Evolutionary conservation across 1,140 invertebrate genomes (phyloP).

Genomic region (Campoletis sonorensis): DNA sequence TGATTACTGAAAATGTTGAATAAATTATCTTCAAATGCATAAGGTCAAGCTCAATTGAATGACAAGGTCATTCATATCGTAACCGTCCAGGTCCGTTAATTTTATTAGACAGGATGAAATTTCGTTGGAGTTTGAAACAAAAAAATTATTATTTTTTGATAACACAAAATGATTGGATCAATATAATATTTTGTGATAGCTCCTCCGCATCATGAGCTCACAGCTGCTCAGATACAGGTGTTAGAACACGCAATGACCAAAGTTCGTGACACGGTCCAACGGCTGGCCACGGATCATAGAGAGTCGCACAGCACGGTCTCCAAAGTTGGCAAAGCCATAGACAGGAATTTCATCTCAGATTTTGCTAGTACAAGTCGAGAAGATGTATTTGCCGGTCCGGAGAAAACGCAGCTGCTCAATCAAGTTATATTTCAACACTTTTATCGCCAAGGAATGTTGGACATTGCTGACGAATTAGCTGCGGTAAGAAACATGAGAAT

Average conservation of each 20-base stretch:
- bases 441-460: conserved; percentile 93
- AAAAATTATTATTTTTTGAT: too few relatives aligned
- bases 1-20: too few relatives aligned
- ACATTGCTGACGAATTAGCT: conserved; percentile 90
- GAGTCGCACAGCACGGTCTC: conserved; percentile 93
- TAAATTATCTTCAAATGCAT: too few relatives aligned
- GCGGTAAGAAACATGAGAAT: conserved; percentile 70
- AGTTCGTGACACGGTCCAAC: conserved; percentile 85
- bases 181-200: conserved; percentile 74
- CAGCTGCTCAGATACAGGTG: conserved; percentile 81
- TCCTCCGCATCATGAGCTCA: conserved; percentile 80
- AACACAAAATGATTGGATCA: background rate
- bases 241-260: conserved; percentile 83
- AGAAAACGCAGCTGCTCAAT: conserved; percentile 90
- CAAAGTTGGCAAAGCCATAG: conserved; percentile 97
- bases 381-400: conserved; percentile 88
- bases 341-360: conserved; percentile 95
- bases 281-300: conserved; percentile 87
- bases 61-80: too few relatives aligned
- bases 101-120: too few relatives aligned
- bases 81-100: too few relatives aligned
- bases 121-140: background rate
- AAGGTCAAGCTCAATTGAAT: too few relatives aligned
- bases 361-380: conserved; percentile 92
- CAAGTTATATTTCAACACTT: conserved; percentile 98